Base-by-base conservation (phyloP, 2,888 invertebrate species). In the Caenorhabditis macrosperma region DNA sequence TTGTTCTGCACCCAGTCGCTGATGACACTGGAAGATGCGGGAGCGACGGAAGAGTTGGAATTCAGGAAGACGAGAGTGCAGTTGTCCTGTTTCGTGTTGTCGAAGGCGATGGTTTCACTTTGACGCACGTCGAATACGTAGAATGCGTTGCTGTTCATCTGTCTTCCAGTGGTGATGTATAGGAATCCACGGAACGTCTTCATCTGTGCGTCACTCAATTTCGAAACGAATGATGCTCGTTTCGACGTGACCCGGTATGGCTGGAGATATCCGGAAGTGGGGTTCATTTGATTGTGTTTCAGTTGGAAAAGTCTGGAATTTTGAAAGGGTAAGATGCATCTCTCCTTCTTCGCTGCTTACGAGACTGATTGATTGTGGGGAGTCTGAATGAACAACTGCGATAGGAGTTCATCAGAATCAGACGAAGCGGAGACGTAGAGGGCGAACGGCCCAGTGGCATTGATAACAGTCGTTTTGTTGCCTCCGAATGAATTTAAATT, bases 61-160 rank as follows among this genome's bases (percentile, higher is more conserved):
- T 69, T 69, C 22, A 69, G 20, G 50, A 69, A 69, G 7, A 69
- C 60, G 5, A 69, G 4, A 12, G 69, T 69, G 22, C 60, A 69
- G 50, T 69, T 69, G 6, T 60, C 60, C 0, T 48, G 48, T 24
- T 52, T 60, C 3, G 28, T 41, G 7, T 61, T 44, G n/a, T 69
- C 69, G 17, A 69, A 24, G 10, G 2, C 1, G 6, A 69, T n/a
- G 1, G 22, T 54, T 24, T 69, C 60, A 7, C 28, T 24, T 10
- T 69, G 69, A 24, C 54, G 52, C 5, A 69, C 60, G 52, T 69
- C 60, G 24, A 41, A 69, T 1, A 69, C 69, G 28, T 44, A 69
- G 60, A 69, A 69, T 4, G 30, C 35, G 28, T 69, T 69, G 41
- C 69, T 59, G 33, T 69, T 69, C 69, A 69, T 69, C 20, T 69